Conservation (phyloP, 2,797 vertebrate genomes). For the Aldrovandia affinis region DNA sequence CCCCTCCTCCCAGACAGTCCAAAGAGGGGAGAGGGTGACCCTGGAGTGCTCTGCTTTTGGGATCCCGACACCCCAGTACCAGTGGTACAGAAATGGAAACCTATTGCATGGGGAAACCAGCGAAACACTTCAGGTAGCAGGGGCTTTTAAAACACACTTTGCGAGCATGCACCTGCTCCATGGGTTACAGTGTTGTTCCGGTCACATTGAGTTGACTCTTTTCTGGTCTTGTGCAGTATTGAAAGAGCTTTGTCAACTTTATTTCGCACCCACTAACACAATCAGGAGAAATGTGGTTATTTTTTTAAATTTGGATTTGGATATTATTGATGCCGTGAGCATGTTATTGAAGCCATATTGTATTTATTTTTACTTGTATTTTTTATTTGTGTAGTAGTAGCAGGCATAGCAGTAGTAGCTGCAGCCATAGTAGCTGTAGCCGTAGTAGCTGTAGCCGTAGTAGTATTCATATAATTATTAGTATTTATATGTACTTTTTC, state of each 20-base stretch:
- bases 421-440: too few relatives aligned
- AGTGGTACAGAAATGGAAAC: slow-evolving; percentile 85
- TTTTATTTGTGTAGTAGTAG: neutral
- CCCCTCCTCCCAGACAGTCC: slow-evolving; percentile 69
- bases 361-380: neutral
- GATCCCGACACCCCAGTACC: slow-evolving; percentile 77
- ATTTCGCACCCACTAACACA: too few relatives aligned
- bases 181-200: neutral
- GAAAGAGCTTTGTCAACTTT: too few relatives aligned
- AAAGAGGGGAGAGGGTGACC: slow-evolving; percentile 58
- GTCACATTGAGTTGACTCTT: slow-evolving; percentile 22
- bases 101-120: slow-evolving; percentile 62
- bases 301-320: slow-evolving; percentile 25
- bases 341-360: too few relatives aligned
- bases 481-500: neutral
- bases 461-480: neutral
- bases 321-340: too few relatives aligned
- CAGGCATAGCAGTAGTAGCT: neutral
- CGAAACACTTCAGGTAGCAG: slow-evolving; percentile 70
- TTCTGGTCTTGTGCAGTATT: slow-evolving; percentile 11
- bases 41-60: slow-evolving; percentile 80
- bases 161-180: neutral
- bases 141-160: slow-evolving; percentile 29
- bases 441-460: neutral
- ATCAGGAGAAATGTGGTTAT: slow-evolving; percentile 28